phyloP scores from a whole-genome alignment of 2,888 invertebrate genomes.

The Drosophila vallismaia region DNA sequence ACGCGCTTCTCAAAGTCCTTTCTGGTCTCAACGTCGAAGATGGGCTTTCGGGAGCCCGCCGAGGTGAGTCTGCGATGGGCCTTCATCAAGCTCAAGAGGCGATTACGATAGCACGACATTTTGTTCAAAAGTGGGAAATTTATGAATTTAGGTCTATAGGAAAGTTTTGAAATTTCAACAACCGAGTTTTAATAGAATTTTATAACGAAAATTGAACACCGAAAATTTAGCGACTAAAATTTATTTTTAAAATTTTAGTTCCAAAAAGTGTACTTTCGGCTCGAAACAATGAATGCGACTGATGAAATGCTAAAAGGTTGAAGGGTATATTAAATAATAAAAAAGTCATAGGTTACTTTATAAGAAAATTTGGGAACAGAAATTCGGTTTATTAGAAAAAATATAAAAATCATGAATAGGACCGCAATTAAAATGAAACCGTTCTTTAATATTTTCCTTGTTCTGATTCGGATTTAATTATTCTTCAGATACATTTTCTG shows the following conservation, averaged over 20 bases:
- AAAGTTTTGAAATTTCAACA: neutral
- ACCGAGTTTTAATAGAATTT: neutral
- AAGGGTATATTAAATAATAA: neutral
- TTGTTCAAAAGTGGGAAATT: neutral
- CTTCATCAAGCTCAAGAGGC: slow-evolving; percentile 19
- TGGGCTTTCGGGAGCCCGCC: slow-evolving; percentile 70
- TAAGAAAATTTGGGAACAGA: neutral
- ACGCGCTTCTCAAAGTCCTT: slow-evolving; percentile 95
- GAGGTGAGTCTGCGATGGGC: neutral
- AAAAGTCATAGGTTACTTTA: neutral
- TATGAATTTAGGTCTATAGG: no score
- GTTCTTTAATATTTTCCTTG: neutral
- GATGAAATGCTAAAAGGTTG: no score
- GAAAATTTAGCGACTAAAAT: slow-evolving; percentile 1
- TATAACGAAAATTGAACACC: slow-evolving; percentile 1
- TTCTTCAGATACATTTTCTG: neutral
- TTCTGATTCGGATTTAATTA: neutral
- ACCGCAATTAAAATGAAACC: neutral
- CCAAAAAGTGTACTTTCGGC: neutral
- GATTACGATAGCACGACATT: neutral
- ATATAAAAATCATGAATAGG: no score
- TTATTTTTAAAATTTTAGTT: neutral
- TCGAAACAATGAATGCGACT: neutral
- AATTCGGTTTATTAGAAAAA: no score
- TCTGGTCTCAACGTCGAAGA: slow-evolving; percentile 94